phyloP scores from a whole-genome alignment of 1,140 invertebrate genomes.

The Portunus trituberculatus region DNA sequence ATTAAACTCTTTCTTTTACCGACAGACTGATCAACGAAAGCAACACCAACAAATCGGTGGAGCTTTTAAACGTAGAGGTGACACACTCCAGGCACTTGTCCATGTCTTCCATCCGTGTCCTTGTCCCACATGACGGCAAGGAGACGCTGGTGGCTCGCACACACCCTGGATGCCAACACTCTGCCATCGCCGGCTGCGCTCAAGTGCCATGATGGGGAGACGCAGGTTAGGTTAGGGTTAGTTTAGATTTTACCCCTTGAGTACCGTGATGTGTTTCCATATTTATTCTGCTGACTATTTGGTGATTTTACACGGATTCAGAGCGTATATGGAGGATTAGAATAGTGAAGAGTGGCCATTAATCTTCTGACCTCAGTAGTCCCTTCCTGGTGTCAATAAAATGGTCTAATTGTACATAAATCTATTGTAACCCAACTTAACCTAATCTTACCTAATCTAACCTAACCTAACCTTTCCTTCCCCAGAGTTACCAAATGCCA shows the following conservation, averaged over 20 bases:
- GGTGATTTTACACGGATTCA: no score
- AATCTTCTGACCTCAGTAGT: no score
- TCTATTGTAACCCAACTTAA: no score
- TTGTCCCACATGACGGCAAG: constrained; percentile 43
- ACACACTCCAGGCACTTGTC: constrained; percentile 58
- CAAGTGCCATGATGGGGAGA: constrained; percentile 33
- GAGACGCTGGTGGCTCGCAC: constrained; percentile 53
- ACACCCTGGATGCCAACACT: constrained; percentile 68
- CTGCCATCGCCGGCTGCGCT: constrained; percentile 64
- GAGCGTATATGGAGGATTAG: no score
- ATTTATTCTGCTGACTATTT: no score
- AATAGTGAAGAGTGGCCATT: no score
- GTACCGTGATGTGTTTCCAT: no score
- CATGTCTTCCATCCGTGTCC: constrained; percentile 55
- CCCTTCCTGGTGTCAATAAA: no score
- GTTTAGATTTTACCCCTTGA: no score
- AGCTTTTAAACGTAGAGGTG: constrained; percentile 54
- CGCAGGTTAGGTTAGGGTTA: neutral
- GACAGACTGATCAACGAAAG: constrained; percentile 63
- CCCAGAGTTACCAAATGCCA: neutral
- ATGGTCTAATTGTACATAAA: no score
- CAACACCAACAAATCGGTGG: constrained; percentile 12
- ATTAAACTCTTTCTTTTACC: neutral
- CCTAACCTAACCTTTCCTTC: neutral
- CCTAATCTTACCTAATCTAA: no score